Percentiles rank a stretch among this genome's conserved stretches.
Evolutionary conservation across 1,140 invertebrate genomes (phyloP).

Genomic region (Phthorimaea operculella): DNA sequence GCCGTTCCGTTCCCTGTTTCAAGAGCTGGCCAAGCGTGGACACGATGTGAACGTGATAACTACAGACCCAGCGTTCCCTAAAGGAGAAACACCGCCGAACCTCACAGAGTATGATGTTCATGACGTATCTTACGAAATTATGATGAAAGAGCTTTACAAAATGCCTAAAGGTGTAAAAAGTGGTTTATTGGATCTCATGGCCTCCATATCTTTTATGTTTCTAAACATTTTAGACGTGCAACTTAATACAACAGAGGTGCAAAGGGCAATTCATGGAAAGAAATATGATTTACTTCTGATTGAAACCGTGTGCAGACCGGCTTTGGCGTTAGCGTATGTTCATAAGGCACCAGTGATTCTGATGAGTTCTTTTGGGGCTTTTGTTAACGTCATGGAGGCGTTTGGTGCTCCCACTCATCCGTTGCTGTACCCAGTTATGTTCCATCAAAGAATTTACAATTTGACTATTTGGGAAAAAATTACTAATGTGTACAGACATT

Average conservation of each 20-base stretch:
- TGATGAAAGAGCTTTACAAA: too few relatives aligned
- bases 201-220: too few relatives aligned
- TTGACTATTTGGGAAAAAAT: conserved; percentile 5
- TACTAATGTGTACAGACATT: neutral
- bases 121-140: neutral
- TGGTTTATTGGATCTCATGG: too few relatives aligned
- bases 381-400: neutral
- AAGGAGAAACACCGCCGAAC: neutral
- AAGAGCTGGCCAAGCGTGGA: too few relatives aligned
- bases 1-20: too few relatives aligned
- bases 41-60: neutral
- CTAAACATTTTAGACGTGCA: neutral
- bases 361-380: conserved; percentile 2
- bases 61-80: conserved; percentile 1
- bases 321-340: neutral
- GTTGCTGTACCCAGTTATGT: neutral
- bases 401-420: neutral
- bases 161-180: too few relatives aligned
- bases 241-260: neutral
- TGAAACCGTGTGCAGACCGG: neutral
- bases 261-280: neutral
- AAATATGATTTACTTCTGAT: conserved; percentile 5
- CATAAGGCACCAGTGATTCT: conserved; percentile 1
- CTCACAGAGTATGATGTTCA: conserved; percentile 4
- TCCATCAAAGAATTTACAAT: neutral